A percentile compares a stretch with the other conserved stretches of the same genome.
phyloP scores from a whole-genome alignment of 2,888 invertebrate species.

The Dione vanillae region DNA sequence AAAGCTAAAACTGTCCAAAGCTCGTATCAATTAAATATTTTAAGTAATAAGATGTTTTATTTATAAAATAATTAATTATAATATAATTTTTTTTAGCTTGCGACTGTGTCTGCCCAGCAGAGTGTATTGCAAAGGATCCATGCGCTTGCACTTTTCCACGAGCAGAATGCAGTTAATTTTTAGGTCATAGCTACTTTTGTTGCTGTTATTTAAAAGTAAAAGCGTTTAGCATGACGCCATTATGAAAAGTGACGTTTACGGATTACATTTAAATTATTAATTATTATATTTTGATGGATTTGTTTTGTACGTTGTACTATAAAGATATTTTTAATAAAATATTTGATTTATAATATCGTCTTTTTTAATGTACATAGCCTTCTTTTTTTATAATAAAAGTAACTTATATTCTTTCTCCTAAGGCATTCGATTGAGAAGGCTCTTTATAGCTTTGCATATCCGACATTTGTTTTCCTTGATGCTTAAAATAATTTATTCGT shows the following conservation, averaged over 20 bases:
- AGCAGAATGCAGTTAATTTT: constrained; percentile 65
- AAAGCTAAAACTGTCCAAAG: too few relatives aligned
- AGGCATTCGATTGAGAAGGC: too few relatives aligned
- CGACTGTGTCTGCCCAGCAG: constrained; percentile 69
- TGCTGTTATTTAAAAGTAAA: constrained; percentile 60
- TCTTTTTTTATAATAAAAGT: too few relatives aligned
- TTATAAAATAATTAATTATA: too few relatives aligned
- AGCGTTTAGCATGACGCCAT: constrained; percentile 47
- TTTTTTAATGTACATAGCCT: neutral
- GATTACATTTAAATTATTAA: constrained; percentile 19
- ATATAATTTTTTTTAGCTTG: constrained; percentile 61
- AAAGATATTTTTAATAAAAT: neutral
- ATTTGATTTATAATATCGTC: neutral
- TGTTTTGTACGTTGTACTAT: constrained; percentile 9
- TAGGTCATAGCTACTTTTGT: constrained; percentile 50
- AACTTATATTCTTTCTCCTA: too few relatives aligned
- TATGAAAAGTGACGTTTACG: constrained; percentile 9
- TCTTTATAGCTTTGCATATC: too few relatives aligned
- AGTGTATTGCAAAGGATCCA: constrained; percentile 74
- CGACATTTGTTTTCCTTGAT: too few relatives aligned
- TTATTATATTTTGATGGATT: constrained; percentile 19
- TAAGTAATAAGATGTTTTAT: too few relatives aligned
- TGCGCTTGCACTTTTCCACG: constrained; percentile 74
- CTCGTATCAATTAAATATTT: too few relatives aligned
- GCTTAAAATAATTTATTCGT: too few relatives aligned